Percentiles rank a stretch among this genome's conserved stretches.
These are phyloP conservation scores for Gryllus bimaculatus DNA, from an alignment of 1,140 invertebrate genomes.

Conservation along the genomic window DNA sequence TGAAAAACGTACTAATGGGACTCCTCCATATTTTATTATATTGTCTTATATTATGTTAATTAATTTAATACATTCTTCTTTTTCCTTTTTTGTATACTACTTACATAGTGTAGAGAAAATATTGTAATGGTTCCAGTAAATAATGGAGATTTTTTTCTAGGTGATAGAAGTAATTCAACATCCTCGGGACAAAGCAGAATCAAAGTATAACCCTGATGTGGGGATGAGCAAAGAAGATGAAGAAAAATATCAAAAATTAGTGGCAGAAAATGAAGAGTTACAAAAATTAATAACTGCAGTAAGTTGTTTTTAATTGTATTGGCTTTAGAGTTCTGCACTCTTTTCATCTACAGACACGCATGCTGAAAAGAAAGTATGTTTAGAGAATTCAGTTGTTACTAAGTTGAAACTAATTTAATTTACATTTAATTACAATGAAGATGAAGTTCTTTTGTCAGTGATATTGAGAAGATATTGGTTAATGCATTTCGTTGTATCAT, in stretches of 20 bases:
- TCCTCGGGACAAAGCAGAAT: constrained; percentile 72
- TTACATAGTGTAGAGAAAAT: too few species aligned
- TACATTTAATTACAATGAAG: neutral
- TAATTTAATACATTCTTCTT: too few species aligned
- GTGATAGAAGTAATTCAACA: constrained; percentile 76
- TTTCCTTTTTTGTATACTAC: too few species aligned
- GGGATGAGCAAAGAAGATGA: constrained; percentile 90
- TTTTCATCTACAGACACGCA: too few species aligned
- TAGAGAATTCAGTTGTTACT: neutral
- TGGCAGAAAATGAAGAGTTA: constrained; percentile 91
- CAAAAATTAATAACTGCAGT: constrained; percentile 90
- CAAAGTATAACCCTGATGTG: constrained; percentile 75
- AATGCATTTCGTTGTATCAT: too few species aligned
- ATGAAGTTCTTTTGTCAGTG: too few species aligned
- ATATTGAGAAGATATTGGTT: too few species aligned
- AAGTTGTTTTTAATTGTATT: constrained; percentile 25
- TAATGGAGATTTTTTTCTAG: constrained; percentile 39
- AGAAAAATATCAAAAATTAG: constrained; percentile 85
- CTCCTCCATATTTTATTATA: too few species aligned
- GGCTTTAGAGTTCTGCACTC: neutral
- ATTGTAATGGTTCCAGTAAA: too few species aligned
- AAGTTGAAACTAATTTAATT: constrained; percentile 2
- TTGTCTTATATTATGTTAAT: too few species aligned
- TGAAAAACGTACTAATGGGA: too few species aligned
- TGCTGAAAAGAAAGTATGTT: neutral